Base-by-base conservation (phyloP, 2,888 invertebrate species). In the Conops quadrifasciatus region DNA sequence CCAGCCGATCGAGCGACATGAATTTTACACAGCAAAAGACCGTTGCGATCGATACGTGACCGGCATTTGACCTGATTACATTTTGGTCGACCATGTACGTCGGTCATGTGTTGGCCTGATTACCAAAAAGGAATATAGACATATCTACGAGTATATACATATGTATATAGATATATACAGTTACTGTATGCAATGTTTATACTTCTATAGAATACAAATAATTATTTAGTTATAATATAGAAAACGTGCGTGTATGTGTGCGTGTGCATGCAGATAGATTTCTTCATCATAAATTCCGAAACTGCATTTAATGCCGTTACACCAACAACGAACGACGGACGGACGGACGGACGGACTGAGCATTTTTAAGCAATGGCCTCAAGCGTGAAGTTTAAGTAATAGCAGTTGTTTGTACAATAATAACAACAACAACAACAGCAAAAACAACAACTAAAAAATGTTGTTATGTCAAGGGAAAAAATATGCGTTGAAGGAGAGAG, bases 241-340 rank as follows among this genome's bases (percentile, higher is more conserved):
- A 4, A 36, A 9, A 36, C 4, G 36, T 36, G 36, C 9, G 4
- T 36, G 36, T 7, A 9, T 36, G 36, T 36, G 36, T 36, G 4
- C 9, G 36, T 36, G 36, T 36, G 36, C 36, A 36, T 9, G 36
- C 9, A 36, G 4, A 36, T 9, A 21, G 5, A 56, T 28, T 7
- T 24, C 58, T 58, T 26, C 49, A 49, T 49, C 7, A 19, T n/a
- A n/a, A 9, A 24, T 21, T 24, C 24, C 13, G 13, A 58, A 45
- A 43, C 56, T 67, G 67, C 67, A 67, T 67, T 53, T 56, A 67
- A 43, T 58, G 43, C 67, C 67, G 67, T 67, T 67, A 67, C 24
- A 24, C 56, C 11, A 43, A 62, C 60, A 49, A 16, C 28, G 9
- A 26, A 1, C 13, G 19, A 56, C 24, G 56, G 28, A 56, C 21